Conservation (phyloP, 2,113 vertebrate species). For the Corythornis vintsioides region DNA sequence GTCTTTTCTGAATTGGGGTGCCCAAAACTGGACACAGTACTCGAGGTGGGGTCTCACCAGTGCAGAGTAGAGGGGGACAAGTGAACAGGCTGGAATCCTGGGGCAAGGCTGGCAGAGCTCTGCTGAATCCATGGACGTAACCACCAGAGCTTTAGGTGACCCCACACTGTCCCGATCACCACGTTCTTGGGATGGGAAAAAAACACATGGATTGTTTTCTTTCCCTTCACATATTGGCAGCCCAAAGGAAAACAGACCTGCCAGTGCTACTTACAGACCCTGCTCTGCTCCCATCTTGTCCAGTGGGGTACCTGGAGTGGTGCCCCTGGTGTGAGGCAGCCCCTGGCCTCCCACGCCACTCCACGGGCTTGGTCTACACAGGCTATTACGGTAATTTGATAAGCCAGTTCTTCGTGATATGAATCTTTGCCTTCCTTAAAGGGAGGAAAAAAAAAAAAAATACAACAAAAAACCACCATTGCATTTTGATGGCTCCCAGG, state of each 20-base stretch:
- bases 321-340: neutral
- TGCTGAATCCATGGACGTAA: neutral
- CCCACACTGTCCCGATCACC: neutral
- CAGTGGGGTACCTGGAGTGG: fast-evolving
- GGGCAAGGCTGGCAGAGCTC: neutral
- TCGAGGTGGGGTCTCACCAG: too few relatives aligned
- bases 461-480: neutral
- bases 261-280: neutral
- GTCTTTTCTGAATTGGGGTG: too few relatives aligned
- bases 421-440: constrained; percentile 72
- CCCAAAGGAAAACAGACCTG: neutral
- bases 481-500: constrained; percentile 75
- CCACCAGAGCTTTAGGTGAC: neutral
- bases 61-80: neutral
- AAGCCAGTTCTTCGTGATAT: constrained; percentile 63
- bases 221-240: neutral
- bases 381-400: constrained; percentile 79
- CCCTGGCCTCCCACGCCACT: neutral
- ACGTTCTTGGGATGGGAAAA: fast-evolving
- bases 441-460: neutral
- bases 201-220: neutral
- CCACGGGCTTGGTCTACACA: constrained; percentile 59
- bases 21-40: too few relatives aligned
- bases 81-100: neutral
- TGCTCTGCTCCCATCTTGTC: neutral